Percentiles rank a stretch among this genome's conserved stretches.
Evolutionary conservation across 2,797 vertebrate genomes (phyloP).

Genomic region (Phoebastria nigripes): DNA sequence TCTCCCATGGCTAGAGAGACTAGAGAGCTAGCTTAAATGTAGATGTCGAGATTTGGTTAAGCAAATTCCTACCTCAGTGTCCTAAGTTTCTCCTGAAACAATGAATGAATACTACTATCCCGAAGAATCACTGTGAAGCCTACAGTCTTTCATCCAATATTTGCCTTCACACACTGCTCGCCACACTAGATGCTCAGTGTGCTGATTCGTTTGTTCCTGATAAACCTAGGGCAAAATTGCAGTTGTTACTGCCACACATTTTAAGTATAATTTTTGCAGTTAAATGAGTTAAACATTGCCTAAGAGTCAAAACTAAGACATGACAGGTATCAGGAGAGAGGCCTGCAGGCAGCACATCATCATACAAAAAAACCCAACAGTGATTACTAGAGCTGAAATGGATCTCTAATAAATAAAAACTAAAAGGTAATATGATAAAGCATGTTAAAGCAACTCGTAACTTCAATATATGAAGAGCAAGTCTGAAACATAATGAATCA

Average conservation of each 20-base stretch:
- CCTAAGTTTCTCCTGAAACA: neutral
- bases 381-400: neutral
- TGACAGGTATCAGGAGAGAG: neutral
- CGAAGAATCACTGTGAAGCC: neutral
- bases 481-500: neutral
- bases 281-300: neutral
- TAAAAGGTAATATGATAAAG: neutral
- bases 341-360: neutral
- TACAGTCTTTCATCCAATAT: neutral
- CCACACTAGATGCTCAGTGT: neutral
- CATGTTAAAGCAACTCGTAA: neutral
- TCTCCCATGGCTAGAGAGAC: neutral
- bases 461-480: neutral
- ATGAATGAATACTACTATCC: neutral
- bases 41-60: neutral
- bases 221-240: neutral
- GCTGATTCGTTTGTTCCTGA: neutral
- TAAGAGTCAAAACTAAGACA: neutral
- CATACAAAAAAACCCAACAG: neutral
- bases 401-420: slow-evolving; percentile 6
- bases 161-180: neutral
- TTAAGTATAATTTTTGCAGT: neutral
- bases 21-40: neutral
- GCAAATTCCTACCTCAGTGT: neutral
- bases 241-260: neutral